These are phyloP conservation scores for Aptenodytes forsteri DNA, from an alignment of 2,113 vertebrate species.

Conservation along the genomic window DNA sequence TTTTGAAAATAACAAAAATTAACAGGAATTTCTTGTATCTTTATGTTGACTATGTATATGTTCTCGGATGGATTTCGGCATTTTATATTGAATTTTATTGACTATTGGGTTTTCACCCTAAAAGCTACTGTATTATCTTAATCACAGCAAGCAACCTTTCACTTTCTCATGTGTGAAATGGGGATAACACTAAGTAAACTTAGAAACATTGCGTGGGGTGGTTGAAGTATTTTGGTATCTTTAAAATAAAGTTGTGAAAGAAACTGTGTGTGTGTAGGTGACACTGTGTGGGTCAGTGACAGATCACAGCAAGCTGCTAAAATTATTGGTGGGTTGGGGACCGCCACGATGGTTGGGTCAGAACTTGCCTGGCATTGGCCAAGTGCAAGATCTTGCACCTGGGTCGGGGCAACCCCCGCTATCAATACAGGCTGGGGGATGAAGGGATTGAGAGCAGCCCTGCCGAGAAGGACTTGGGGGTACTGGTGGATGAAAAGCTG, in stretches of 20 bases:
- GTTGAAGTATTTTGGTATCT: background rate
- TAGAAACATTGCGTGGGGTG: constrained; percentile 4
- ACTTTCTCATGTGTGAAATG: background rate
- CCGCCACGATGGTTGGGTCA: background rate
- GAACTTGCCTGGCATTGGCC: background rate
- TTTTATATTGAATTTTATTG: background rate
- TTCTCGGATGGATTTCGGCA: background rate
- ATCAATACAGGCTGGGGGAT: no score
- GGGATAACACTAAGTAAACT: constrained; percentile 3
- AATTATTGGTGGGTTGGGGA: background rate
- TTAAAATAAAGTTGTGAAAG: background rate
- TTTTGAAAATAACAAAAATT: background rate
- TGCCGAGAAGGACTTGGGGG: no score
- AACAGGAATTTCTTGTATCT: background rate
- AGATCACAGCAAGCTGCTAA: background rate
- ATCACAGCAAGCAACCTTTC: background rate
- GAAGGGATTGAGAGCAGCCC: no score
- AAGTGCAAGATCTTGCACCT: no score
- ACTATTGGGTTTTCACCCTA: background rate
- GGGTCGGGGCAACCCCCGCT: no score
- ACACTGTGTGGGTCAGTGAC: background rate
- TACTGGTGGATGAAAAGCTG: no score
- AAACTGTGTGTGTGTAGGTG: background rate
- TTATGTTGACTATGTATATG: background rate
- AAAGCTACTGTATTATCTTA: background rate